Percentiles rank a stretch among this genome's conserved stretches.
These are phyloP conservation scores for Willowsia nigromaculata DNA, from an alignment of 2,888 invertebrate species.

Conservation along the genomic window DNA sequence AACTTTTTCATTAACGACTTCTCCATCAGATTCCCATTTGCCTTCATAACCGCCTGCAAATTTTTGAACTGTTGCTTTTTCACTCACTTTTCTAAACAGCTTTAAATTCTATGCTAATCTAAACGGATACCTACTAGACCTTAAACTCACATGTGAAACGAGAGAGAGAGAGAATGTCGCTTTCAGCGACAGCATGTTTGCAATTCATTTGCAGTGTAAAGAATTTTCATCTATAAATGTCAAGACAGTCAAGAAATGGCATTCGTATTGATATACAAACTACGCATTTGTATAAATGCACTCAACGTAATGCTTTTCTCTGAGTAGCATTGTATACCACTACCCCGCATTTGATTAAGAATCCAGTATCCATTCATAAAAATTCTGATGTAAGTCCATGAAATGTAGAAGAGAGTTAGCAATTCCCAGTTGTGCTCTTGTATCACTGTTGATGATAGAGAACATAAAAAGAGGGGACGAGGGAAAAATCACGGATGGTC, in stretches of 20 bases:
- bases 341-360: neutral
- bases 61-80: neutral
- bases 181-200: too few relatives aligned
- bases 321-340: too few relatives aligned
- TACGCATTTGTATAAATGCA: too few relatives aligned
- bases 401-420: neutral
- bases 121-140: too few relatives aligned
- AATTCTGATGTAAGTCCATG: neutral
- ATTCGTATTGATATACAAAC: too few relatives aligned
- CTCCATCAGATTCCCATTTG: neutral
- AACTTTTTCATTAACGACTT: neutral
- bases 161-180: too few relatives aligned
- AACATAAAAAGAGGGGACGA: neutral
- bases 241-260: too few relatives aligned
- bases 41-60: neutral
- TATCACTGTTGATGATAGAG: neutral
- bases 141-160: too few relatives aligned
- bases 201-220: too few relatives aligned
- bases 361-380: neutral
- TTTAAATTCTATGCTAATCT: too few relatives aligned
- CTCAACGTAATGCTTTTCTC: too few relatives aligned
- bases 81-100: neutral
- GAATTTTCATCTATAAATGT: too few relatives aligned
- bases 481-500: neutral
- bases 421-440: conserved; percentile 6